Base-by-base conservation (phyloP, 2,797 vertebrate genomes). In the Neostethus bicornis region DNA sequence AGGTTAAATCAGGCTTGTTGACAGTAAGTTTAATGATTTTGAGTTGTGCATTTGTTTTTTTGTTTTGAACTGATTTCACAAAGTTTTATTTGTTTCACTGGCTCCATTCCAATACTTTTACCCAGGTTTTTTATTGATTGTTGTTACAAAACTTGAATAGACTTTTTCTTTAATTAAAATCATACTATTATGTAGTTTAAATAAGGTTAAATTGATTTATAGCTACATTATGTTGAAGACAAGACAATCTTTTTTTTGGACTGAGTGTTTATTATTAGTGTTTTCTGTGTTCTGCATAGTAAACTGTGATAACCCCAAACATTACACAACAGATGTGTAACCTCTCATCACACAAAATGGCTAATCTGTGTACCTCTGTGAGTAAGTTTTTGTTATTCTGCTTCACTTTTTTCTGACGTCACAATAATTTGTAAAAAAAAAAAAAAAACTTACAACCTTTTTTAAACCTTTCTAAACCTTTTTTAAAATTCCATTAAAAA, bases 351-450 rank as follows among this genome's bases (percentile, higher is more conserved):
- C n/a, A 25, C 21, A 6, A 6, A 38, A 21, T 7, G n/a, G n/a
- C 34, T 37, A 16, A 57, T 14, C 29, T 60, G 29, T 14, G 38
- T 25, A 35, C 38, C 43, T 12, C 23, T 45, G 20, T 17, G 26
- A 44, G 25, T 48, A 53, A 14, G 37, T 32, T 25, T 9, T 50
- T 37, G 50, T 25, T 20, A n/a, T 48, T 51, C 61, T 32, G 64
- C 3, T 5, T 37, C 32, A 31, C 2, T 31, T 17, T 32, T 20
- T 26, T 31, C n/a, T 12, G 20, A n/a, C 37, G 61, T 55, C 7
- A 26, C 58, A 46, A 21, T 21, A 20, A 39, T 39, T 20, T 41
- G 10, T 21, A 12, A 20, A 19, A 39, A 21, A 20, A 20, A 19
- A 39, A 21, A 20, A 29, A 7, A 7, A 41, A 20, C n/a, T 19